Evolutionary conservation across 2,888 invertebrate genomes (phyloP).

Genomic region (Fabriciana adippe): DNA sequence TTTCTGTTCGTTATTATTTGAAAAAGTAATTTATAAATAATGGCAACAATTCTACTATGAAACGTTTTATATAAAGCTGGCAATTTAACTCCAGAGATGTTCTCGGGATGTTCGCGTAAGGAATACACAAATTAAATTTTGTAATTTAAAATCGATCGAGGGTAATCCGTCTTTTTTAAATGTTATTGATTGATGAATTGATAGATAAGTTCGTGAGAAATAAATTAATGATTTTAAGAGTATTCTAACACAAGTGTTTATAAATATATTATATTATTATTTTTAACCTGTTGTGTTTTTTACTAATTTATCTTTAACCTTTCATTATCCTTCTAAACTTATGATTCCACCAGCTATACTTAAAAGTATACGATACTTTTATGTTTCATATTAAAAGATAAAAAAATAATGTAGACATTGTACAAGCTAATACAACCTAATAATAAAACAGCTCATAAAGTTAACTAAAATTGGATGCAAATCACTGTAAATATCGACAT

Average conservation of each 20-base stretch:
- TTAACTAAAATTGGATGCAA: slow-evolving; percentile 15
- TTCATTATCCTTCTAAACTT: slow-evolving; percentile 53
- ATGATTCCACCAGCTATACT: slow-evolving; percentile 78
- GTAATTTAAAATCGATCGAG: slow-evolving; percentile 57
- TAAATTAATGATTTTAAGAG: slow-evolving; percentile 82
- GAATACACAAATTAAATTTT: slow-evolving; percentile 37
- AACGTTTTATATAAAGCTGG: slow-evolving; percentile 43
- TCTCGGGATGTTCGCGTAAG: slow-evolving; percentile 26
- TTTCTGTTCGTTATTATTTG: slow-evolving; percentile 76
- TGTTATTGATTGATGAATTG: slow-evolving; percentile 77
- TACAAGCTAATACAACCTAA: neutral
- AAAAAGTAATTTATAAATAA: slow-evolving; percentile 48
- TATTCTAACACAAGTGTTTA: slow-evolving; percentile 83
- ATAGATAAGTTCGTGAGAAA: slow-evolving; percentile 80
- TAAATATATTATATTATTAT: slow-evolving; percentile 83
- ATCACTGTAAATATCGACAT: slow-evolving; percentile 52
- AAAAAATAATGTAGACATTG: neutral
- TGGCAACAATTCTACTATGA: slow-evolving; percentile 44
- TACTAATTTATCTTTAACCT: slow-evolving; percentile 70
- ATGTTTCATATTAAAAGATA: slow-evolving; percentile 8
- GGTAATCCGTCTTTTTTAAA: slow-evolving; percentile 69
- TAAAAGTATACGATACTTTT: slow-evolving; percentile 25
- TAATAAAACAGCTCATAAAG: slow-evolving; percentile 9
- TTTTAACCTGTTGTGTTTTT: slow-evolving; percentile 77
- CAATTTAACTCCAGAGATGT: slow-evolving; percentile 36